Conservation (phyloP, 1,140 invertebrate genomes). For the Periplaneta americana region DNA sequence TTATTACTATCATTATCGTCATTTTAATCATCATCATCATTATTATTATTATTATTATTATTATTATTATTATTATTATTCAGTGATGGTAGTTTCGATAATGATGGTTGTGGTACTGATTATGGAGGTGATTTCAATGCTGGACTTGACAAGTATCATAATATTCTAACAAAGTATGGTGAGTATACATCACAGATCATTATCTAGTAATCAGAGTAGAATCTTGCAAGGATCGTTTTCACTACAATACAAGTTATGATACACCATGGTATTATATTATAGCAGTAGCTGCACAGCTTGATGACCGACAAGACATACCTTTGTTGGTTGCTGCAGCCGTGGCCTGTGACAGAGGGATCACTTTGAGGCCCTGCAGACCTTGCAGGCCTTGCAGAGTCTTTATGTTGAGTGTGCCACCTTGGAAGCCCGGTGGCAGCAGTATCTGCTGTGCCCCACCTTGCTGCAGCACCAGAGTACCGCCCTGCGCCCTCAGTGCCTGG, state of each 20-base stretch:
- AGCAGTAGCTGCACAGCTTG: not conserved
- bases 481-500: constrained; percentile 18
- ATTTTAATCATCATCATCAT: too few species aligned
- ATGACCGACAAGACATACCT: not conserved
- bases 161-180: not conserved
- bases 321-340: constrained; percentile 33
- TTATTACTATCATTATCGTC: too few species aligned
- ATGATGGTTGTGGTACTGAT: too few species aligned
- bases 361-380: constrained; percentile 43
- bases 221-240: not conserved
- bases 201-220: not conserved
- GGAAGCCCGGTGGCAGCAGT: constrained; percentile 46
- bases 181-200: not conserved
- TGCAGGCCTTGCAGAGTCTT: constrained; percentile 54
- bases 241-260: not conserved
- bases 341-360: constrained; percentile 48
- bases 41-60: too few species aligned
- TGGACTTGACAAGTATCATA: not conserved
- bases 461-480: constrained; percentile 25
- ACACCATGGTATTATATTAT: not conserved
- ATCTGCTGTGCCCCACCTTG: constrained; percentile 43
- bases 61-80: too few species aligned
- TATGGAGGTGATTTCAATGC: too few species aligned
- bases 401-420: constrained; percentile 51
- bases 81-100: too few species aligned